Base-by-base conservation (phyloP, 2,113 vertebrate genomes). In the Mesoclemmys tuberculata region DNA sequence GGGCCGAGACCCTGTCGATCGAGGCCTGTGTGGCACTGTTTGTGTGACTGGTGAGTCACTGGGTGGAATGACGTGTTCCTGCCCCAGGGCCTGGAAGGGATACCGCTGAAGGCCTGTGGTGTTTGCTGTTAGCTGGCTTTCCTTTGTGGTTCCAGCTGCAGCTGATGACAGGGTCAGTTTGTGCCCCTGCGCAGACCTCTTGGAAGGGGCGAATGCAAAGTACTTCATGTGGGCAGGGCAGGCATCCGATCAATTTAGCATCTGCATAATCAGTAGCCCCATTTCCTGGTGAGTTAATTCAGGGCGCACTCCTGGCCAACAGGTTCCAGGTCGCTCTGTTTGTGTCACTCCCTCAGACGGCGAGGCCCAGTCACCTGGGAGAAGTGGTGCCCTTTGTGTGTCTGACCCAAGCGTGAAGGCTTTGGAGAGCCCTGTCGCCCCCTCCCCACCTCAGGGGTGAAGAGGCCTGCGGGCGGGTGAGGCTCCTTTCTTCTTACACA, bases 71-170 rank as follows among this genome's bases (percentile, higher is more conserved):
- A 89, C 82, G 95, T 97, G 97, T 97, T 97, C 97, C 96, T 93
- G 79, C 95, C 82, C 64, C 18, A 58, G 85, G 91, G 91, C 2
- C 0, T 86, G 71, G 92, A 94, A 88, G 94, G 95, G 96, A 95
- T 92, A 96, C 94, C 92, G 93, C 88, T 94, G 92, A 75, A 90
- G 91, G 91, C 88, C 91, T 27, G 80, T 38, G 27, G 92, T 94
- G 89, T 96, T 97, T 97, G 95, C 96, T 97, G 56, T 96, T 0
- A 46, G 95, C 97, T 94, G 96, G 93, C 96, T 95, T 96, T 95
- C 85, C 85, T 88, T 94, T 51, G 93, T 95, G 94, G 92, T 94
- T 86, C 1, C 16, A 96, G 95, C 74, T 0, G 1, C 90, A 90
- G 90, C 92, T 78, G 0, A 2, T 0, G 24, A 80, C 90, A 91